Evolutionary conservation across 2,888 invertebrate species (phyloP).

Genomic region (Himalopsyche japonica): DNA sequence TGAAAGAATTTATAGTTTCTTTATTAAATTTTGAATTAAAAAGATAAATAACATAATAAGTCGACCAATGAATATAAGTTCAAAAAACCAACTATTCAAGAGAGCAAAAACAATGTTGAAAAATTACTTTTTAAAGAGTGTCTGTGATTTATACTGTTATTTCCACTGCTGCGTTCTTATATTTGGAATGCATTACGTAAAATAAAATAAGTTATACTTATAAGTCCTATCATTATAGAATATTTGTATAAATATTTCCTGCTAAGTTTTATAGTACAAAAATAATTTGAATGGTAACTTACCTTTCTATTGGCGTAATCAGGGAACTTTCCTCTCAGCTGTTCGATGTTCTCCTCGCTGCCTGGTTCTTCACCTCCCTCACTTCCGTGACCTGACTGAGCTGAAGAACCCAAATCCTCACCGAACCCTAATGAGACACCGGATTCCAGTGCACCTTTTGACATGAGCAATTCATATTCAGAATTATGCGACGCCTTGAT

Average conservation of each 20-base stretch:
- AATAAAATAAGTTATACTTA: no score
- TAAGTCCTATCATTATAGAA: no score
- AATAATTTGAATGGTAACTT: conserved; percentile 38
- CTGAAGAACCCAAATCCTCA: conserved; percentile 42
- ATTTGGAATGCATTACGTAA: no score
- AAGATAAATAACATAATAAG: no score
- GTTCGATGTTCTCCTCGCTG: conserved; percentile 69
- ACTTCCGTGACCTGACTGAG: conserved; percentile 43
- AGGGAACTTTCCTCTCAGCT: conserved; percentile 77
- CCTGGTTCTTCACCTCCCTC: conserved; percentile 59
- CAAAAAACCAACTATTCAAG: no score
- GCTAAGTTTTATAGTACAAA: no score
- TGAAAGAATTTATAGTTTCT: conserved; percentile 43
- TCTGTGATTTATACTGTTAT: no score
- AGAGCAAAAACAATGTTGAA: no score
- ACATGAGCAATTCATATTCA: conserved; percentile 81
- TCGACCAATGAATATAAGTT: no score
- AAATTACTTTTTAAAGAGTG: no score
- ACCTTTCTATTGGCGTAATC: conserved; percentile 87
- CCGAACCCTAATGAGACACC: conserved; percentile 49
- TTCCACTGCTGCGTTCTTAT: no score
- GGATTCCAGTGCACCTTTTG: conserved; percentile 75
- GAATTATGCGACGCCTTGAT: conserved; percentile 73
- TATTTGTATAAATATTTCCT: no score
- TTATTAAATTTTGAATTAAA: neutral